These are phyloP conservation scores for Enteromius fasciolatus DNA, from an alignment of 2,797 vertebrate species.

Conservation along the genomic window DNA sequence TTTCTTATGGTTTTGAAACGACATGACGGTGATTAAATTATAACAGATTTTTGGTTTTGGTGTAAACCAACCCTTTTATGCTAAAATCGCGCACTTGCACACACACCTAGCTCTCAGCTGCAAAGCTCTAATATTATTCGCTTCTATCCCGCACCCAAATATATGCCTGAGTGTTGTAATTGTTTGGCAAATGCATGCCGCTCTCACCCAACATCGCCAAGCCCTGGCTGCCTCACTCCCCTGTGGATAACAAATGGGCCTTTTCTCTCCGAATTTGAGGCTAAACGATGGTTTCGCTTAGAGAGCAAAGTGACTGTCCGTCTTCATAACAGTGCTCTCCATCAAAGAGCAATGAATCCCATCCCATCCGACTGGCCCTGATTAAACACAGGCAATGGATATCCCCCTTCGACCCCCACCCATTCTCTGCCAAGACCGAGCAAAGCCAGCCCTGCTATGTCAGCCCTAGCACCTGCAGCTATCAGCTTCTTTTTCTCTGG, in stretches of 20 bases:
- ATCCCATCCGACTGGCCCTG: conserved; percentile 90
- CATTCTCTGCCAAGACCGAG: conserved; percentile 66
- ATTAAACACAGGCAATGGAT: conserved; percentile 89
- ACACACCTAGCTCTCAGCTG: conserved; percentile 13
- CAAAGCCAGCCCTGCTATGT: conserved; percentile 70
- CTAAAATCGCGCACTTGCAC: neutral
- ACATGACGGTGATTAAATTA: neutral
- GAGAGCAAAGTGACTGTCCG: conserved; percentile 86
- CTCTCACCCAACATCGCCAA: conserved; percentile 75
- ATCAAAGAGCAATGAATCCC: conserved; percentile 92
- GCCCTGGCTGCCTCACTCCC: conserved; percentile 72
- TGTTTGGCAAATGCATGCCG: conserved; percentile 80
- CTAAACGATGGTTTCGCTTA: conserved; percentile 88
- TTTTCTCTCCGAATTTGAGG: conserved; percentile 83
- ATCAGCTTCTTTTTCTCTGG: conserved; percentile 77
- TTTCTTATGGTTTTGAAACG: neutral
- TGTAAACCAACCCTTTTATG: neutral
- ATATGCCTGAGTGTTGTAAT: conserved; percentile 74
- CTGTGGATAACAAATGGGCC: conserved; percentile 82
- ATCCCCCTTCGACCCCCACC: conserved; percentile 72
- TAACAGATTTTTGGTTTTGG: neutral
- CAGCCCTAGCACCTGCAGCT: conserved; percentile 87
- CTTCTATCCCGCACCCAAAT: conserved; percentile 61
- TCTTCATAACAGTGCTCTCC: conserved; percentile 87
- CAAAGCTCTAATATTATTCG: conserved; percentile 27